These are phyloP conservation scores for Epinotia bilunana DNA, from an alignment of 2,888 invertebrate species.

Conservation along the genomic window DNA sequence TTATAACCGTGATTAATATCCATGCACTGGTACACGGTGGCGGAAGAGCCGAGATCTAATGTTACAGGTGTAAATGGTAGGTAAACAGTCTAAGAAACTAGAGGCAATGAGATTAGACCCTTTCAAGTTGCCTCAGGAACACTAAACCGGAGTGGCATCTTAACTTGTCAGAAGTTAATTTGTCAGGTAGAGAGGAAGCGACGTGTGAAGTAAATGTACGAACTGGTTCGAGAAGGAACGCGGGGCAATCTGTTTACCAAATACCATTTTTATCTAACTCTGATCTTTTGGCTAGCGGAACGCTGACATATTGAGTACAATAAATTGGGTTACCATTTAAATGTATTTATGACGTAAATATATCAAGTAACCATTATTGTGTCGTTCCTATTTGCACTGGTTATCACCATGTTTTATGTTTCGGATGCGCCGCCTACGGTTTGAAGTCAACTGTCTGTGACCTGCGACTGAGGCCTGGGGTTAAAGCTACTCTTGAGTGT, in stretches of 20 bases:
- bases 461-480: constrained; percentile 27
- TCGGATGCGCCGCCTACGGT: constrained; percentile 35
- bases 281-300: constrained; percentile 35
- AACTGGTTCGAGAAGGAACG: constrained; percentile 39
- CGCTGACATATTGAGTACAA: constrained; percentile 7
- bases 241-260: constrained; percentile 35
- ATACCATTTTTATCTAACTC: constrained; percentile 40
- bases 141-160: constrained; percentile 38
- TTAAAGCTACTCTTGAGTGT: constrained; percentile 32
- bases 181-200: constrained; percentile 33
- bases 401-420: constrained; percentile 33
- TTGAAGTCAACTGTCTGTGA: constrained; percentile 38
- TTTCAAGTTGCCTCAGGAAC: constrained; percentile 36
- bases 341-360: constrained; percentile 13
- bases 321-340: constrained; percentile 33
- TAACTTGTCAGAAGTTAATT: constrained; percentile 41
- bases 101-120: constrained; percentile 34
- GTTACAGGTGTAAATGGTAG: constrained; percentile 27
- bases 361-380: constrained; percentile 18
- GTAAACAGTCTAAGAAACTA: constrained; percentile 30
- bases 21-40: not conserved
- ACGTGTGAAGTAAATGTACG: constrained; percentile 29
- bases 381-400: constrained; percentile 25
- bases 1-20: constrained; percentile 16
- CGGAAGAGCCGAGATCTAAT: not conserved